phyloP scores from a whole-genome alignment of 2,113 vertebrate species.

The Sander vitreus region DNA sequence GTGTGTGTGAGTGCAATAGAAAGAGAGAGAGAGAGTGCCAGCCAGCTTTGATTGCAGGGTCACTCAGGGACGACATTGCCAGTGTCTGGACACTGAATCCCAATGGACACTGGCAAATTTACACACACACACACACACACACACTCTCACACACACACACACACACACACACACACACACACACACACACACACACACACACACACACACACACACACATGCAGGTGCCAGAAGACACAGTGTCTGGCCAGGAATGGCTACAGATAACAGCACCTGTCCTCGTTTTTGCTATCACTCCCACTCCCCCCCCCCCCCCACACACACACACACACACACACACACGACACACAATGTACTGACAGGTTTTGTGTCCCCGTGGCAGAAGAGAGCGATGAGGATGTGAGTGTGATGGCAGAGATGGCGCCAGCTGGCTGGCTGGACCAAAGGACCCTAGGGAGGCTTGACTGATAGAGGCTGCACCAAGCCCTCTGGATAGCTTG shows the following conservation, averaged over 20 bases:
- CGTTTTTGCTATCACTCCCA: slow-evolving; percentile 44
- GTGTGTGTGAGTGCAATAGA: slow-evolving; percentile 10
- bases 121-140: slow-evolving; percentile 26
- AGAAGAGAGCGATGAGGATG: slow-evolving; percentile 60
- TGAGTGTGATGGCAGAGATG: slow-evolving; percentile 68
- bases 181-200: slow-evolving; percentile 19
- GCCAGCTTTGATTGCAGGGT: slow-evolving; percentile 59
- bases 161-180: slow-evolving; percentile 38
- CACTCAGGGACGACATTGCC: slow-evolving; percentile 54
- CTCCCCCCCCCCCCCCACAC: slow-evolving; percentile 32
- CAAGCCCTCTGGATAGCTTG: slow-evolving; percentile 40
- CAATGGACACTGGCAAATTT: slow-evolving; percentile 39
- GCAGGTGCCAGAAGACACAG: slow-evolving; percentile 47
- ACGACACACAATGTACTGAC: slow-evolving; percentile 33
- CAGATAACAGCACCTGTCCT: slow-evolving; percentile 65
- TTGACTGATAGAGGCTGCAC: slow-evolving; percentile 71
- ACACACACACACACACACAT: slow-evolving; percentile 30
- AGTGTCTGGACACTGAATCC: slow-evolving; percentile 55
- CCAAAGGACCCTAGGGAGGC: slow-evolving; percentile 64
- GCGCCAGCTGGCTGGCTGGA: slow-evolving; percentile 58
- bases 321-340: slow-evolving; percentile 35
- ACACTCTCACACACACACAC: slow-evolving; percentile 37
- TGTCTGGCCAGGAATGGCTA: slow-evolving; percentile 53
- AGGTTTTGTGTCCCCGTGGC: slow-evolving; percentile 60
- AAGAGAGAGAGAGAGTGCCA: slow-evolving; percentile 21